Evolutionary conservation across 2,888 invertebrate genomes (phyloP), one percentile per base, ranked within the genome.

Genomic region (Diadromus collaris): DNA sequence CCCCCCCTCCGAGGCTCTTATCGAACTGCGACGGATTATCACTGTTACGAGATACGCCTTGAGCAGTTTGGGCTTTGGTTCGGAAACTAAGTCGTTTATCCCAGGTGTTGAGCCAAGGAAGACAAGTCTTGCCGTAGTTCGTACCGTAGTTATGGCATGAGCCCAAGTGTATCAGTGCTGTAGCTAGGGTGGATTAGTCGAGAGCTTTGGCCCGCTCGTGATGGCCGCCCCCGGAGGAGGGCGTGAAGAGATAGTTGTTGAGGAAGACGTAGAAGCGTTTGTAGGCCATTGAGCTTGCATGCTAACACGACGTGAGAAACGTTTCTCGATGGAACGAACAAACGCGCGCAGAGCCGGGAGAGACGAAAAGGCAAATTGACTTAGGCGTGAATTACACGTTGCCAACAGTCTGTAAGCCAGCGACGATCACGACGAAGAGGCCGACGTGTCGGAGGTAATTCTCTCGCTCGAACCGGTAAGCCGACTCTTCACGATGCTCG

Each of bases 331-430:
- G n/a, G 46, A 46, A 46, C 46, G 46, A 46, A 46, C n/a, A 46
- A 16, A 19, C 46, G 46, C n/a, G 0, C 27, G 54, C 6, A n/a
- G n/a, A n/a, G n/a, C 6, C 19, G 46, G 54, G 9, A 71, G 6
- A 16, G 21, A 38, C 16, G 74, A 70, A 63, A 38, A 38, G 38
- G 72, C 77, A 76, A 79, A 63, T 78, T 67, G 77, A 63, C 78
- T 67, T 34, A 41, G 68, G 70, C 60, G 70, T 73, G 76, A 70
- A 64, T 70, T 76, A 70, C 76, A 76, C 69, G 63, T 76, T 64
- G 21, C 63, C 27, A 58, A 44, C 54, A 76, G 69, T 46, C 69
- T 76, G 76, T 70, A 64, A 76, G 74, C 67, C 60, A 7, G 24
- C 51, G 29, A 24, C 32, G 44, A 34, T 27, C 13, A 16, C 54